These are phyloP conservation scores for Drosophila lacertosa DNA, from an alignment of 1,140 invertebrate species.

Conservation along the genomic window DNA sequence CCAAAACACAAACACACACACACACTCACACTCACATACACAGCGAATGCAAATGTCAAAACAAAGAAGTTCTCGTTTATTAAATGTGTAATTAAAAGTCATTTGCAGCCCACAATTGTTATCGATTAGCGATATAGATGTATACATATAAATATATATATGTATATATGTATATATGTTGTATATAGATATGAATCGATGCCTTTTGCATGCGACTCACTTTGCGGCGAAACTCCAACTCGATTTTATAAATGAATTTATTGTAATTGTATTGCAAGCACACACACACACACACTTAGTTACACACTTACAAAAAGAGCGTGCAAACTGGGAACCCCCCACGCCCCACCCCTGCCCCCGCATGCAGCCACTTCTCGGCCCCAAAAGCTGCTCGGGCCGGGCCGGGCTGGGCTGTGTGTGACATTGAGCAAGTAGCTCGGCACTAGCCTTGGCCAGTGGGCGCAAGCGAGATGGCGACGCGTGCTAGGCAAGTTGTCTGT, in stretches of 20 bases:
- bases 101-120: background rate
- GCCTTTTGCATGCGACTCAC: background rate
- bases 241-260: slow-evolving; percentile 19
- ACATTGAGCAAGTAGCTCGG: slow-evolving; percentile 41
- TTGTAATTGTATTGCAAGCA: slow-evolving; percentile 32
- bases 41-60: background rate
- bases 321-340: background rate
- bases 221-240: slow-evolving; percentile 5
- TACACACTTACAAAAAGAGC: background rate
- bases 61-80: slow-evolving; percentile 1
- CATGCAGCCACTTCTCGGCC: slow-evolving; percentile 55
- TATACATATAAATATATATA: background rate
- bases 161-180: background rate
- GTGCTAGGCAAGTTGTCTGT: slow-evolving; percentile 26
- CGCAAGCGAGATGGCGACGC: slow-evolving; percentile 29
- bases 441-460: slow-evolving; percentile 16
- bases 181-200: background rate
- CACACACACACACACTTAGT: slow-evolving; percentile 3
- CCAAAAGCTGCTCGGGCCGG: slow-evolving; percentile 27
- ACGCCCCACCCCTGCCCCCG: background rate
- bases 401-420: slow-evolving; percentile 24
- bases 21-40: background rate
- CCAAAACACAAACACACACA: background rate
- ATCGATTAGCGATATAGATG: slow-evolving; percentile 2
- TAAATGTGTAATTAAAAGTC: background rate